Percentiles rank a stretch among this genome's conserved stretches.
Evolutionary conservation across 2,797 vertebrate genomes (phyloP).

Genomic region (Podargus strigoides): DNA sequence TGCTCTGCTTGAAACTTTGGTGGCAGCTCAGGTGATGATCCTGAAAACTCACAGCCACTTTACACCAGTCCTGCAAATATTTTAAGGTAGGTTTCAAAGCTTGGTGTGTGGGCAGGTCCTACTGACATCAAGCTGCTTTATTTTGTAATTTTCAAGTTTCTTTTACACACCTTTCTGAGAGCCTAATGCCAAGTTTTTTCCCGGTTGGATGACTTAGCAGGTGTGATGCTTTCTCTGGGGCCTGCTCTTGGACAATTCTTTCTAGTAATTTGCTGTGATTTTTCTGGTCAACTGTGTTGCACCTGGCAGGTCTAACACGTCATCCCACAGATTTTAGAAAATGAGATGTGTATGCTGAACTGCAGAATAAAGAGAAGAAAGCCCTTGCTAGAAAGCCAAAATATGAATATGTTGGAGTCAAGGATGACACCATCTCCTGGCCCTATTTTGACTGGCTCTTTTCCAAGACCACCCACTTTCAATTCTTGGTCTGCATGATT

Average conservation of each 20-base stretch:
- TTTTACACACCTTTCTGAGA: not conserved
- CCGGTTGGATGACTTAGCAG: not conserved
- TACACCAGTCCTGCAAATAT: not conserved
- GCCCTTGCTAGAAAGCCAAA: slow-evolving; percentile 12
- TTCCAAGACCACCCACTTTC: slow-evolving; percentile 48
- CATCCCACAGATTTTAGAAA: not conserved
- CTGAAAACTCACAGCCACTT: not conserved
- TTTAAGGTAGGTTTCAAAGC: not conserved
- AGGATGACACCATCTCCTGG: slow-evolving; percentile 52
- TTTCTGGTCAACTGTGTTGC: not conserved
- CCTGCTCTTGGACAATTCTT: not conserved
- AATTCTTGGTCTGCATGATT: not conserved
- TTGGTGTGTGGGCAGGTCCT: not conserved
- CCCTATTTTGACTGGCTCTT: not conserved
- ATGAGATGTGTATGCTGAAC: not conserved
- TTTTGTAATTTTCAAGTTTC: not conserved
- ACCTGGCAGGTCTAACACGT: not conserved
- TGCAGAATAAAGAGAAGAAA: slow-evolving; percentile 26
- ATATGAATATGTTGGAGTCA: not conserved
- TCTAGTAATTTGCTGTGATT: not conserved
- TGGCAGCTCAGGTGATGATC: not conserved
- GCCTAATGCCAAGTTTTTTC: not conserved
- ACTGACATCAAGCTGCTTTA: not conserved
- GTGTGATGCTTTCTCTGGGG: not conserved
- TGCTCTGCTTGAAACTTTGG: not conserved